A percentile compares a stretch with the other conserved stretches of the same genome.
Conservation (phyloP, 2,888 invertebrate species). For the Uloborus plumipes region DNA sequence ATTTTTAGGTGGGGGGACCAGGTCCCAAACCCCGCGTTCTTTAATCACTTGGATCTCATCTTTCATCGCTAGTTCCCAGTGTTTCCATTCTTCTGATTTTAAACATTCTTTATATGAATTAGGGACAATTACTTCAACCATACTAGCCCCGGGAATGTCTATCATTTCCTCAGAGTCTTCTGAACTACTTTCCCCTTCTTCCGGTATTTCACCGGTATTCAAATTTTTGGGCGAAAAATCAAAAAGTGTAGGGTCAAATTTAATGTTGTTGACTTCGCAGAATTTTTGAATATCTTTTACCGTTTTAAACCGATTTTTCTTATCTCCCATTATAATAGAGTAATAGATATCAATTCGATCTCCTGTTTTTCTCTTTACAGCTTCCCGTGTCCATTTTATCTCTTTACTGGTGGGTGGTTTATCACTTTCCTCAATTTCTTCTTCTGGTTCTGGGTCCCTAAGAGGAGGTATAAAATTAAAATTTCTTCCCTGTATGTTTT, state of each 20-base stretch:
- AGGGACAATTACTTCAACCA: not conserved
- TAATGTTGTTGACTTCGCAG: not conserved
- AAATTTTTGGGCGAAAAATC: too few relatives aligned
- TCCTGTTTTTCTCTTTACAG: too few relatives aligned
- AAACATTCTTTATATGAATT: not conserved
- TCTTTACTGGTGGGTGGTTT: too few relatives aligned
- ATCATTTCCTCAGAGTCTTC: not conserved
- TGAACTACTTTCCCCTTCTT: too few relatives aligned
- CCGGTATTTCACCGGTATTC: too few relatives aligned
- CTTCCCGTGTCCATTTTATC: too few relatives aligned
- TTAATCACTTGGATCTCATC: not conserved
- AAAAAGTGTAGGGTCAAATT: not conserved
- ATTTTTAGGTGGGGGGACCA: not conserved
- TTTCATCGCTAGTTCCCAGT: not conserved
- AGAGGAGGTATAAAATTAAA: too few relatives aligned
- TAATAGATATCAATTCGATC: too few relatives aligned
- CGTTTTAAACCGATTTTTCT: not conserved
- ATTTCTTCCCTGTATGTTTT: not conserved
- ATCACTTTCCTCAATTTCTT: too few relatives aligned
- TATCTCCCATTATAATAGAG: not conserved
- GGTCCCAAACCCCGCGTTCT: not conserved
- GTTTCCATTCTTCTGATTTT: not conserved
- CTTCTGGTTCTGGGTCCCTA: too few relatives aligned
- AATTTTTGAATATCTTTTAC: not conserved
- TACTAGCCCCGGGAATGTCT: not conserved